A percentile compares a stretch with the other conserved stretches of the same genome.
phyloP scores from a whole-genome alignment of 2,888 invertebrate species.

The Luffia ferchaultella region DNA sequence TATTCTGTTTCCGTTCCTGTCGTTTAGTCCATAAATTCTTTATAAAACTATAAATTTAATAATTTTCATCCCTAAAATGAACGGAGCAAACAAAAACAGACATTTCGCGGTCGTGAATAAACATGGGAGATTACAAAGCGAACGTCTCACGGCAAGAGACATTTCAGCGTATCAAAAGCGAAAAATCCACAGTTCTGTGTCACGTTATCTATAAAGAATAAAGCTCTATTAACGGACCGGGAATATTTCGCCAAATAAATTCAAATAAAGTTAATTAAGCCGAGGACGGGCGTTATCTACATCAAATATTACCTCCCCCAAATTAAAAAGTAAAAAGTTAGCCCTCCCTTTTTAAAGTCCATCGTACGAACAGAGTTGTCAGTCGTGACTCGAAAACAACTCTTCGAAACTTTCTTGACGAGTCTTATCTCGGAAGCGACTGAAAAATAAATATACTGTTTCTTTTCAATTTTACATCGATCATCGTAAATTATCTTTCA shows the following conservation, averaged over 20 bases:
- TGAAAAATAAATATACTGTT: too few relatives aligned
- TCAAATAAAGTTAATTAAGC: slow-evolving; percentile 62
- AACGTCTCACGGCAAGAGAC: background rate
- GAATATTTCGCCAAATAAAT: slow-evolving; percentile 52
- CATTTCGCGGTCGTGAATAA: background rate
- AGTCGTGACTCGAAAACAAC: slow-evolving; percentile 21
- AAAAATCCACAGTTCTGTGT: background rate
- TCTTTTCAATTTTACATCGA: too few relatives aligned
- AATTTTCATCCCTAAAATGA: background rate
- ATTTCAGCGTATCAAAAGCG: background rate
- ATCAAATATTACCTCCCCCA: slow-evolving; percentile 40
- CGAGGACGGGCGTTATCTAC: slow-evolving; percentile 48
- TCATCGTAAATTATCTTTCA: slow-evolving; percentile 17
- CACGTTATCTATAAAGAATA: background rate
- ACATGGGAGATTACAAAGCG: background rate
- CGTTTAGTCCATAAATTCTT: too few relatives aligned
- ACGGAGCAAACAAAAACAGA: background rate
- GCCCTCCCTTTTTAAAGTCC: slow-evolving; percentile 22
- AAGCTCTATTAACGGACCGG: slow-evolving; percentile 24
- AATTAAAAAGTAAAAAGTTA: slow-evolving; percentile 39
- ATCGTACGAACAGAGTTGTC: slow-evolving; percentile 34
- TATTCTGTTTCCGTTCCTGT: too few relatives aligned
- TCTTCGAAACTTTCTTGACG: background rate
- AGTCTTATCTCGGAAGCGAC: too few relatives aligned
- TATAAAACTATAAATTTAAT: too few relatives aligned